Evolutionary conservation across 1,140 invertebrate species (phyloP).

Genomic region (Sipha flava): DNA sequence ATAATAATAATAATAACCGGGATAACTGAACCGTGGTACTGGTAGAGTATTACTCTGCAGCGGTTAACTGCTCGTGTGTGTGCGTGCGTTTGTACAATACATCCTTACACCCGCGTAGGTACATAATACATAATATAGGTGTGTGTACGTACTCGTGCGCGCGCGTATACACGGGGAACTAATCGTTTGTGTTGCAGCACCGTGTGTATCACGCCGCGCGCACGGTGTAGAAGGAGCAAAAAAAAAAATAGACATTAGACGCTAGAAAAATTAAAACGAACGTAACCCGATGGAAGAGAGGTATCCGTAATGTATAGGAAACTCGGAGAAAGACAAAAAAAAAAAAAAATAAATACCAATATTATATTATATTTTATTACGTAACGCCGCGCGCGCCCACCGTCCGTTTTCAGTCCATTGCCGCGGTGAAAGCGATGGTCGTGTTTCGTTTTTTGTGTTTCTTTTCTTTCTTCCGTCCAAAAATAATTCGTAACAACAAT

Average conservation of each 20-base stretch:
- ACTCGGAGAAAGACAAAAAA: too few relatives aligned
- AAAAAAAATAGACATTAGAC: background rate
- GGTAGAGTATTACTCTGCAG: background rate
- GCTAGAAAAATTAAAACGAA: slow-evolving; percentile 10
- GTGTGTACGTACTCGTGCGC: background rate
- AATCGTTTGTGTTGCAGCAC: slow-evolving; percentile 4
- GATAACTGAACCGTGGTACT: slow-evolving; percentile 8
- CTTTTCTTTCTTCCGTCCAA: background rate
- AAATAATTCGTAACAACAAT: background rate
- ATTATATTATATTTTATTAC: too few relatives aligned
- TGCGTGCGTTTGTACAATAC: background rate
- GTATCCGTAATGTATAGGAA: too few relatives aligned
- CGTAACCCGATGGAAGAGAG: too few relatives aligned
- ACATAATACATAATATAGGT: too few relatives aligned
- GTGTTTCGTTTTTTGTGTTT: background rate
- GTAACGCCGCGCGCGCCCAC: too few relatives aligned
- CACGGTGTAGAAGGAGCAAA: background rate
- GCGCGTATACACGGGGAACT: slow-evolving; percentile 4
- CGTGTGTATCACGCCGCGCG: background rate
- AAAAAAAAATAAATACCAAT: too few relatives aligned
- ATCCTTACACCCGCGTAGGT: background rate
- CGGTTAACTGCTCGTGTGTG: too few relatives aligned
- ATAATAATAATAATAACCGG: background rate
- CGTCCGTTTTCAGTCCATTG: too few relatives aligned
- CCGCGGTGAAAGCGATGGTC: background rate